A percentile compares a stretch with the other conserved stretches of the same genome.
Conservation (phyloP, 2,888 invertebrate genomes). For the Scaptomyza tumidula region DNA sequence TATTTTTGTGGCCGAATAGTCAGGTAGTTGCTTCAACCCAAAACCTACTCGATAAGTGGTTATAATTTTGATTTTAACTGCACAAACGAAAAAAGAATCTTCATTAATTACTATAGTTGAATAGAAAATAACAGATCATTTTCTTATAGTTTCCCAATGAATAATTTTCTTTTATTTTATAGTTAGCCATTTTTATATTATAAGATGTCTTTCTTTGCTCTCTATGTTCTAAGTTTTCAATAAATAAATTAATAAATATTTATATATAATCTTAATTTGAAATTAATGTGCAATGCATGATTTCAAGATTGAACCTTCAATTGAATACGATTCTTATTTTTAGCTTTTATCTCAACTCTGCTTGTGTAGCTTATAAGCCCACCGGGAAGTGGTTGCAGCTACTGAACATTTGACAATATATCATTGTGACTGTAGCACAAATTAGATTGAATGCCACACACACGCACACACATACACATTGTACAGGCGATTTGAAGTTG, state of each 20-base stretch:
- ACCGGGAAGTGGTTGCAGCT: constrained; percentile 23
- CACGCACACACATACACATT: not conserved
- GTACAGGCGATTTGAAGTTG: not conserved
- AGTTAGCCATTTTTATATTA: no score
- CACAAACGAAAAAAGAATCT: not conserved
- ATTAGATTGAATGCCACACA: constrained; percentile 43
- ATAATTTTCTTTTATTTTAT: no score
- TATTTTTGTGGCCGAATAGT: constrained; percentile 65
- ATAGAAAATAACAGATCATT: no score
- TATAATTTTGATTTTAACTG: not conserved
- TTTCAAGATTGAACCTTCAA: no score
- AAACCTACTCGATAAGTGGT: constrained; percentile 30
- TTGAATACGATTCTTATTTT: no score
- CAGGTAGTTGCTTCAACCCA: constrained; percentile 20
- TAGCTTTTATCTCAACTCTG: not conserved
- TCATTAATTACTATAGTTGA: no score
- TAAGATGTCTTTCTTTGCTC: no score
- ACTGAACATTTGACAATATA: constrained; percentile 23
- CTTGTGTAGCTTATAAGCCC: constrained; percentile 2
- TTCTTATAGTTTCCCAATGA: no score
- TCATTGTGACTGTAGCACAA: constrained; percentile 33
- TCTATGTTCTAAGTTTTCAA: no score
- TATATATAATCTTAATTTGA: no score
- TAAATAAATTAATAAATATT: no score
- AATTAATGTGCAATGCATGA: no score